A percentile compares a stretch with the other conserved stretches of the same genome.
phyloP scores from a whole-genome alignment of 1,140 invertebrate species.

The Rhyzopertha dominica region DNA sequence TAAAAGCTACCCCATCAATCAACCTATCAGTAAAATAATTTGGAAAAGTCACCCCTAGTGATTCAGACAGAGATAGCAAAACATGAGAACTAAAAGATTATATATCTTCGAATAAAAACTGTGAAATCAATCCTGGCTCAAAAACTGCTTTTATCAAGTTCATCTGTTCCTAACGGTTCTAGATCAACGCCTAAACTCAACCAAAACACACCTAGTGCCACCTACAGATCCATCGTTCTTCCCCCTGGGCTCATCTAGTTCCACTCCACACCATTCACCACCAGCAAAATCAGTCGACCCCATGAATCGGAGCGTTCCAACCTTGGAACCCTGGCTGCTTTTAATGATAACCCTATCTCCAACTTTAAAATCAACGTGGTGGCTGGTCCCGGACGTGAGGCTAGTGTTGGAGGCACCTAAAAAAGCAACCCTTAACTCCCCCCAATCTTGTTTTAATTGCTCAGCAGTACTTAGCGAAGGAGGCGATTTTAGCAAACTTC shows the following conservation, averaged over 20 bases:
- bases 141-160: too few relatives aligned
- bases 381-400: slow-evolving; percentile 47
- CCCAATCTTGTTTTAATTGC: slow-evolving; percentile 2
- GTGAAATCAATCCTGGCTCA: too few relatives aligned
- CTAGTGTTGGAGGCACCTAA: slow-evolving; percentile 61
- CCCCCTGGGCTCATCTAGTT: slow-evolving; percentile 87
- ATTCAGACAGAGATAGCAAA: too few relatives aligned
- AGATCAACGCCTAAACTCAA: too few relatives aligned
- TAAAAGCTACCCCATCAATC: too few relatives aligned
- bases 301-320: slow-evolving; percentile 78
- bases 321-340: slow-evolving; percentile 80
- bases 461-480: slow-evolving; percentile 43
- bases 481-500: slow-evolving; percentile 45
- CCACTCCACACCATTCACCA: slow-evolving; percentile 92
- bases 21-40: too few relatives aligned
- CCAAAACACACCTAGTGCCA: slow-evolving; percentile 62
- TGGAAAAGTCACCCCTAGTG: too few relatives aligned
- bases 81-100: too few relatives aligned
- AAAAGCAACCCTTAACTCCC: slow-evolving; percentile 13
- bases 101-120: too few relatives aligned
- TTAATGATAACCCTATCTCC: slow-evolving; percentile 90
- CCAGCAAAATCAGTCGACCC: slow-evolving; percentile 84
- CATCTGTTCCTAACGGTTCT: too few relatives aligned
- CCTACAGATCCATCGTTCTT: slow-evolving; percentile 95
- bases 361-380: slow-evolving; percentile 61